Percentiles rank a stretch among this genome's conserved stretches.
These are phyloP conservation scores for Channa striata DNA, from an alignment of 2,797 vertebrate genomes.

Conservation along the genomic window DNA sequence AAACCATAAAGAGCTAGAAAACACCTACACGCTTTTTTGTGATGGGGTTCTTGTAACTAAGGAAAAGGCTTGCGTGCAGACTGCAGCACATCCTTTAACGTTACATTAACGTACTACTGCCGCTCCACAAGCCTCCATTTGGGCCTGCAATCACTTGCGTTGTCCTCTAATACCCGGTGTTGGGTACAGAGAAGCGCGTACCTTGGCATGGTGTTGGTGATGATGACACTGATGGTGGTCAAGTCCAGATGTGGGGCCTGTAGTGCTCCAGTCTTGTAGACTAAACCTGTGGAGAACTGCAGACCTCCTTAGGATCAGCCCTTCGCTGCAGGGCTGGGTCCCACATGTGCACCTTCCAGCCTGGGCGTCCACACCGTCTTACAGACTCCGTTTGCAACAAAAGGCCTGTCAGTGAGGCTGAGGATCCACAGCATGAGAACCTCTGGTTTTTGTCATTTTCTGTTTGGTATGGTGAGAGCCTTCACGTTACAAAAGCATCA, in stretches of 20 bases:
- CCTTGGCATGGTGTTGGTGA: slow-evolving; percentile 15
- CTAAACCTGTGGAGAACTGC: slow-evolving; percentile 74
- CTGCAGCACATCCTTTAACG: slow-evolving; percentile 5
- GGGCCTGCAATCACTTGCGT: background rate
- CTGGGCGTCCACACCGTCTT: slow-evolving; percentile 47
- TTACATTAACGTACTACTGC: too few relatives aligned
- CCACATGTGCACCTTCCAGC: slow-evolving; percentile 78
- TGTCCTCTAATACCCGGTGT: slow-evolving; percentile 31
- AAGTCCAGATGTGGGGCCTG: slow-evolving; percentile 74
- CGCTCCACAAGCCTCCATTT: slow-evolving; percentile 11
- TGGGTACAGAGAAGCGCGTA: slow-evolving; percentile 26
- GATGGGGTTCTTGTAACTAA: background rate
- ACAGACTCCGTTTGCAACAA: slow-evolving; percentile 70
- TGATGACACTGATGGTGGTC: slow-evolving; percentile 61
- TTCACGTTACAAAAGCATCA: background rate
- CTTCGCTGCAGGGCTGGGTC: slow-evolving; percentile 67
- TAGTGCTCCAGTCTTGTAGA: slow-evolving; percentile 62
- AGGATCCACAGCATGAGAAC: slow-evolving; percentile 5
- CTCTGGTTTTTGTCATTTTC: slow-evolving; percentile 28
- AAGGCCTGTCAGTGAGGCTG: slow-evolving; percentile 76
- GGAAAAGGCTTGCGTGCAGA: slow-evolving; percentile 1
- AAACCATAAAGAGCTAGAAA: background rate
- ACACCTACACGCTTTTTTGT: slow-evolving; percentile 1
- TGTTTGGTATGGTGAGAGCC: slow-evolving; percentile 2
- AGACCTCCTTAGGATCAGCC: slow-evolving; percentile 51